phyloP scores from a whole-genome alignment of 2,113 vertebrate species.

The Peucedramus taeniatus region DNA sequence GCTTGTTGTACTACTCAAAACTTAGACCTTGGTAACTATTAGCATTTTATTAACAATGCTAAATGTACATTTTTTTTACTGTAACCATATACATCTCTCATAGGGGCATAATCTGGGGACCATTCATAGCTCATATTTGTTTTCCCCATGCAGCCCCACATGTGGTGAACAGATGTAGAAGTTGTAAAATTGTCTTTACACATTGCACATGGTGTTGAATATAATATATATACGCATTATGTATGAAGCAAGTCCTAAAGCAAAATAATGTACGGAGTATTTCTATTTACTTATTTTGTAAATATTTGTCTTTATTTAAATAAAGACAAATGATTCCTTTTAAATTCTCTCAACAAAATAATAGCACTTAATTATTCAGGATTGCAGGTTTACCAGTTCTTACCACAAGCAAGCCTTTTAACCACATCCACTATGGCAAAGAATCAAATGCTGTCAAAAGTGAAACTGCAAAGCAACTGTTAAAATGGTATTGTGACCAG shows the following conservation, averaged over 20 bases:
- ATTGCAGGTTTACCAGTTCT: not conserved
- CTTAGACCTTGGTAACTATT: not conserved
- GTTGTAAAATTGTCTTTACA: slow-evolving; percentile 31
- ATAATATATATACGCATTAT: not conserved
- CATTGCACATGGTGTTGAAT: not conserved
- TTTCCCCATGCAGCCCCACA: slow-evolving; percentile 56
- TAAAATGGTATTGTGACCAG: not conserved
- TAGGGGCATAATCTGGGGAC: slow-evolving; percentile 3
- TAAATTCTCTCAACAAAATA: not conserved
- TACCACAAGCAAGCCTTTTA: not conserved
- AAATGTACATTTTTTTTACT: slow-evolving; percentile 13
- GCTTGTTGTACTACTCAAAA: slow-evolving; percentile 1
- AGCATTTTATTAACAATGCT: not conserved
- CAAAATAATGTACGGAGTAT: not conserved
- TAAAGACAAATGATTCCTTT: not conserved
- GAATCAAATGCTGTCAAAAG: slow-evolving; percentile 8
- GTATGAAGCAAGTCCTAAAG: not conserved
- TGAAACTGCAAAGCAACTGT: slow-evolving; percentile 10
- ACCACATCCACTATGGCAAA: not conserved
- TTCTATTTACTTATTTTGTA: not conserved
- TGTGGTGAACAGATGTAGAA: slow-evolving; percentile 71
- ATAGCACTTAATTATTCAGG: not conserved
- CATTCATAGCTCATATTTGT: slow-evolving; percentile 48
- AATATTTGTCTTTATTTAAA: not conserved
- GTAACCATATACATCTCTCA: slow-evolving; percentile 43